Evolutionary conservation across 2,888 invertebrate species (phyloP).

Genomic region (Gymnoscelis rufifasciata): DNA sequence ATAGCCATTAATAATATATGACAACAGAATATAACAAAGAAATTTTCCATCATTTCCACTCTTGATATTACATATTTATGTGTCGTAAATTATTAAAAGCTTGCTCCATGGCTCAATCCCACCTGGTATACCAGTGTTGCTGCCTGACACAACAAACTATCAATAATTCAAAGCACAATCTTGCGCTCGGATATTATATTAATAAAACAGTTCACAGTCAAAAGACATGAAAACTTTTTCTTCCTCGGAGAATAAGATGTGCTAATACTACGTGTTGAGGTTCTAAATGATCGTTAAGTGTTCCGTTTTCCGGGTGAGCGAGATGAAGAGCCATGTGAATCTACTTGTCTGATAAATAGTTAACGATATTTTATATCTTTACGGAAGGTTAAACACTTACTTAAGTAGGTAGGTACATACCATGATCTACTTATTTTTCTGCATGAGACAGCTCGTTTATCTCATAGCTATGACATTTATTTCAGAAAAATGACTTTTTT

Average conservation of each 20-base stretch:
- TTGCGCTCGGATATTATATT: slow-evolving; percentile 40
- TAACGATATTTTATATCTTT: no score
- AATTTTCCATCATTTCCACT: no score
- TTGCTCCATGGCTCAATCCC: slow-evolving; percentile 13
- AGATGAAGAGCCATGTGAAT: not conserved
- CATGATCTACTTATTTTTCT: no score
- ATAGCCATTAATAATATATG: no score
- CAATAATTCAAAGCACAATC: slow-evolving; percentile 50
- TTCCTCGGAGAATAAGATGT: slow-evolving; percentile 16
- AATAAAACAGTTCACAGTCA: slow-evolving; percentile 35
- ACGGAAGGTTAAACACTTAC: no score
- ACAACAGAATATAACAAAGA: no score
- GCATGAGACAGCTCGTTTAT: no score
- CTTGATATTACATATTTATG: not conserved
- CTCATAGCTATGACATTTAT: no score
- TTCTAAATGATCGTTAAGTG: not conserved
- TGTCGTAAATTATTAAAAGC: not conserved
- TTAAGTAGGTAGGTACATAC: no score
- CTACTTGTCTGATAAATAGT: no score
- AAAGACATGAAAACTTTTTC: slow-evolving; percentile 27
- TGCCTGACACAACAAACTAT: slow-evolving; percentile 37
- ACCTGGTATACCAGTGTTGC: slow-evolving; percentile 16
- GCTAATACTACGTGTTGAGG: slow-evolving; percentile 3
- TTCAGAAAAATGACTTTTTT: no score
- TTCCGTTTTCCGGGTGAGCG: not conserved